Evolutionary conservation across 2,113 vertebrate species (phyloP), one percentile per base, ranked within the genome.

Genomic region (Lampris incognitus): DNA sequence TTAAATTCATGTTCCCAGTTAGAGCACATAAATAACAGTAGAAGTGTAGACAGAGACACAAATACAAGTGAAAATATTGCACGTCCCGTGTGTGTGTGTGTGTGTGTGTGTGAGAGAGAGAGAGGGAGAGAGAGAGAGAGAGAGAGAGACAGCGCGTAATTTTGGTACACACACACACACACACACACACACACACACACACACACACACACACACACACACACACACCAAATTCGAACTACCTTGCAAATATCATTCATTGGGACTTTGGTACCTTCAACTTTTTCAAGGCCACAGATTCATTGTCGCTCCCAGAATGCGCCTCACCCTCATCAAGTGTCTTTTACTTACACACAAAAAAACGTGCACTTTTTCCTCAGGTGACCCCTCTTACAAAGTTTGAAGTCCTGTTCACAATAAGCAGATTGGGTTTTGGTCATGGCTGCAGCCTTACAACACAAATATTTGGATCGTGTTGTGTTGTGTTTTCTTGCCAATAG

Each of bases 241-340:
- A 66, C 80, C 66, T 79, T 85, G 84, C 72, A 79, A 85, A 81
- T 79, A 72, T 77, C 84, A 91, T 92, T 91, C 82, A 92, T 93
- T 81, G 86, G 84, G 67, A 65, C 88, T 90, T 83, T 86, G 84
- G 24, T 24, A 24, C 24, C 24, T 24, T 24, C 24, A 24, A 24
- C 24, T 92, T 88, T 89, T 80, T 91, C 85, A 88, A 86, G 87
- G 88, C 82, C 81, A 81, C 65, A 72, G 72, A 92, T 89, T 92
- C 90, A 93, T 93, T 92, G 89, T 92, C 87, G 69, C 73, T 56
- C 4, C 74, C 76, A 24, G 24, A 24, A 24, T 24, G 24, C 24
- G 66, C 70, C 69, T 67, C 76, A 72, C 67, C 72, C 51, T 66
- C 42, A 66, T 9, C 13, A 40, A 11, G 41, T 42, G 10, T 6